phyloP scores from a whole-genome alignment of 2,888 invertebrate species.

The Noctua janthe region DNA sequence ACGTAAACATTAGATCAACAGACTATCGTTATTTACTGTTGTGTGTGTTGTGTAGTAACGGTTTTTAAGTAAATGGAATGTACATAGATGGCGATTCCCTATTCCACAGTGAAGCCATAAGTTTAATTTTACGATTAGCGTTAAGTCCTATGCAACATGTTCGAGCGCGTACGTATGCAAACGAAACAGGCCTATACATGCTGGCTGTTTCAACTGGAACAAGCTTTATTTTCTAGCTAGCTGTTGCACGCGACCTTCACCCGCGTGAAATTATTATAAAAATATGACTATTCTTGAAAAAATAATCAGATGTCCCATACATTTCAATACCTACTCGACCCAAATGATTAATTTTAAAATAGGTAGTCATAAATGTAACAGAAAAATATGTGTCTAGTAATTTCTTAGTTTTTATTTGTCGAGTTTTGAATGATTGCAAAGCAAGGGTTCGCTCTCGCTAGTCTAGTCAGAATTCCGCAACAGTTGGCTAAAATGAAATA shows the following conservation, averaged over 20 bases:
- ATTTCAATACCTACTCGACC: too few relatives aligned
- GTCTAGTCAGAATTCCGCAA: too few relatives aligned
- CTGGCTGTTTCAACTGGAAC: not conserved
- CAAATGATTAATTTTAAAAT: too few relatives aligned
- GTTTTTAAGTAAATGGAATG: constrained; percentile 28
- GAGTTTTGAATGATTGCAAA: not conserved
- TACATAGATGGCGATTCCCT: constrained; percentile 38
- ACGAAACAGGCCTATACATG: constrained; percentile 1
- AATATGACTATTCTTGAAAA: too few relatives aligned
- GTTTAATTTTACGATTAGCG: constrained; percentile 49
- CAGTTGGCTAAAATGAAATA: not conserved
- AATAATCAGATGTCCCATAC: too few relatives aligned
- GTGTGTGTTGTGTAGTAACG: constrained; percentile 18
- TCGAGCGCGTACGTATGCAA: constrained; percentile 27
- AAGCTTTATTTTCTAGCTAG: not conserved
- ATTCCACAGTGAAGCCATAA: constrained; percentile 35
- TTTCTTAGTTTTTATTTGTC: not conserved
- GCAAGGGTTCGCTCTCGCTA: not conserved
- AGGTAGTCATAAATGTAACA: too few relatives aligned
- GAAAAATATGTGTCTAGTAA: too few relatives aligned
- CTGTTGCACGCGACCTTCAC: too few relatives aligned
- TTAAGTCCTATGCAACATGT: constrained; percentile 5
- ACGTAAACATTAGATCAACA: not conserved
- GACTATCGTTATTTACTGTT: constrained; percentile 21
- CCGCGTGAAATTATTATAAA: too few relatives aligned